Base-by-base conservation (phyloP, 2,113 vertebrate genomes). In the Melanerpes aurifrons region DNA sequence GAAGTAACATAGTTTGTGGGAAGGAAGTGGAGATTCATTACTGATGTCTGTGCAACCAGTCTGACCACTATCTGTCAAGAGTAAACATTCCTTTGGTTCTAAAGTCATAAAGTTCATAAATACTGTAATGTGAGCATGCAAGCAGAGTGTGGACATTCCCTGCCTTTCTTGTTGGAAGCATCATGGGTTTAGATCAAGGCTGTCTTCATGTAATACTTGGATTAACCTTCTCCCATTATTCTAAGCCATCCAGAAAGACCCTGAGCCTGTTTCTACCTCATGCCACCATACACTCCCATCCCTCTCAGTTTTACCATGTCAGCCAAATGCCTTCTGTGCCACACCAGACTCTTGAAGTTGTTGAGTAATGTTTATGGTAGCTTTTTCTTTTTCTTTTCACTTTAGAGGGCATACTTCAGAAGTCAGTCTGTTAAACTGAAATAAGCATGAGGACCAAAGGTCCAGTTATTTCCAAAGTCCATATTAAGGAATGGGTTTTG, bases 1-100 rank as follows among this genome's bases (percentile, higher is more conserved):
- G 26, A 84, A 32, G n/a, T 35, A 69, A 25, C 54, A 10, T 8
- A 71, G 25, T n/a, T 29, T 70, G 45, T 67, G 66, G n/a, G 29
- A 74, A 20, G 21, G 45, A 77, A 77, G 12, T n/a, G 15, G 58
- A 63, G 20, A 18, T 50, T 57, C 5, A 13, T 79, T 68, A 59
- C 26, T 2, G 1, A 20, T 12, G 8, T 6, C 2, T 59, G 6
- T 43, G 14, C 1, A 0, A 18, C 28, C 74, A 71, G 26, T 26
- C 70, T 71, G 70, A 66, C 43, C 13, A 2, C 26, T 53, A 2
- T 32, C 24, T 81, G 48, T 64, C 14, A 26, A 68, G 22, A 43
- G 26, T 10, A 71, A 82, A 18, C n/a, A 68, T 19, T 73, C 43
- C 13, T 50, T 70, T 70, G 35, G 43, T 71, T 85, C 15, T 57